Evolutionary conservation across 2,888 invertebrate species (phyloP), one percentile per base, ranked within the genome.

Genomic region (Acleris laterana): DNA sequence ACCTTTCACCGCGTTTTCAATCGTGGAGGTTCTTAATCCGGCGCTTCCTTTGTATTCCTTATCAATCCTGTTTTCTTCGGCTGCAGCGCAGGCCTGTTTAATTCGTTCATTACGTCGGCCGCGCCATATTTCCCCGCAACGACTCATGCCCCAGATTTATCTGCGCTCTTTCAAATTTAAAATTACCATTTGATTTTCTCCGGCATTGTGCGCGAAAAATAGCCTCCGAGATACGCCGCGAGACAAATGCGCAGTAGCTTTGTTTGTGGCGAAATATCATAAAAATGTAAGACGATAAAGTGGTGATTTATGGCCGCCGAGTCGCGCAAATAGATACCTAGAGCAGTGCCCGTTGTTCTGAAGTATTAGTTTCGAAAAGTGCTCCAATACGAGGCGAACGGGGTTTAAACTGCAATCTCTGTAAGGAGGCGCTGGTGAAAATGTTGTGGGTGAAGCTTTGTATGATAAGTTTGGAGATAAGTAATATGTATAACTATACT

Each of bases 271-370:
- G 80, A 82, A 83, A 82, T 81, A 83, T 86, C 81, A 84, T 85
- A 85, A 85, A 85, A 85, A 86, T 87, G 77, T 82, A 80, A 84
- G 82, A 81, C 84, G 85, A 84, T 84, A 84, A 84, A 84, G 82
- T 81, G 82, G 69, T 68, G 83, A 85, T 84, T 85, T 84, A 84
- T 84, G 72, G 68, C 62, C 59, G 67, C 65, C 69, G 53, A n/a
- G 60, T 66, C 56, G 60, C 19, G 65, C 60, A 60, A 65, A 65
- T 67, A 61, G 65, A 55, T 61, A 61, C 65, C 60, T 61, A 65
- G 64, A 19, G 17, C 6, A 17, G 46, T 20, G 19, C 49, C 17
- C 17, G 49, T n/a, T 49, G 49, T 11, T 49, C 49, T 49, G 49
- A 19, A 19, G 49, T 17, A 17, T 16, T 46, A 17, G 46, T 46